phyloP scores from a whole-genome alignment of 2,888 invertebrate species.

The Clusia tigrina region DNA sequence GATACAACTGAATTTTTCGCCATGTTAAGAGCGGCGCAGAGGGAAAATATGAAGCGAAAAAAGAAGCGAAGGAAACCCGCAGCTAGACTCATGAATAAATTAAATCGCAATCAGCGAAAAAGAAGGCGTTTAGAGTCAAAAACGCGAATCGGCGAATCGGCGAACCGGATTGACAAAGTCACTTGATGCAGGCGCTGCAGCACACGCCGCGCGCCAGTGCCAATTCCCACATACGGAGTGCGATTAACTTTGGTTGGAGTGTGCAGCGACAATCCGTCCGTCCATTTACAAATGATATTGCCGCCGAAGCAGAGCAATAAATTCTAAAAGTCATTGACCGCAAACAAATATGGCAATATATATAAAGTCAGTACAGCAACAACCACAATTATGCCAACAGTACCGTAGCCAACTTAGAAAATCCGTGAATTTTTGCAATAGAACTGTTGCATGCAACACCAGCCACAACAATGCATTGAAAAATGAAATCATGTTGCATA shows the following conservation, averaged over 20 bases:
- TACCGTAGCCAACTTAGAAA: no score
- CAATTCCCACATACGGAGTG: not conserved
- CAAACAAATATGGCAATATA: no score
- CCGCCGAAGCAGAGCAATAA: no score
- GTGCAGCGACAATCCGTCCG: no score
- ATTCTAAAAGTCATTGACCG: no score
- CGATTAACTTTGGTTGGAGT: not conserved
- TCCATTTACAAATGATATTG: no score
- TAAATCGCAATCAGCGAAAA: not conserved
- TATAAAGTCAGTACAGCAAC: no score
- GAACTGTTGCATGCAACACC: no score
- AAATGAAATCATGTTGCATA: no score
- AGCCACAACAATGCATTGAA: no score
- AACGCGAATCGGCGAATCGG: not conserved
- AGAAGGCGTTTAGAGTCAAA: not conserved
- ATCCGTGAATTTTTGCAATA: no score
- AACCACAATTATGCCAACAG: no score
- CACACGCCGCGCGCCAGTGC: not conserved
- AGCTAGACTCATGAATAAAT: conserved; percentile 15
- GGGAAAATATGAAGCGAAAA: not conserved
- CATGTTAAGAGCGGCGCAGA: not conserved
- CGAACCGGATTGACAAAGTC: conserved; percentile 3
- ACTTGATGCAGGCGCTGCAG: not conserved
- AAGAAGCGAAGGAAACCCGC: not conserved
- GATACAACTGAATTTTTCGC: not conserved